These are phyloP conservation scores for Drosophila tsacasi DNA, from an alignment of 1,140 invertebrate genomes.

Conservation along the genomic window DNA sequence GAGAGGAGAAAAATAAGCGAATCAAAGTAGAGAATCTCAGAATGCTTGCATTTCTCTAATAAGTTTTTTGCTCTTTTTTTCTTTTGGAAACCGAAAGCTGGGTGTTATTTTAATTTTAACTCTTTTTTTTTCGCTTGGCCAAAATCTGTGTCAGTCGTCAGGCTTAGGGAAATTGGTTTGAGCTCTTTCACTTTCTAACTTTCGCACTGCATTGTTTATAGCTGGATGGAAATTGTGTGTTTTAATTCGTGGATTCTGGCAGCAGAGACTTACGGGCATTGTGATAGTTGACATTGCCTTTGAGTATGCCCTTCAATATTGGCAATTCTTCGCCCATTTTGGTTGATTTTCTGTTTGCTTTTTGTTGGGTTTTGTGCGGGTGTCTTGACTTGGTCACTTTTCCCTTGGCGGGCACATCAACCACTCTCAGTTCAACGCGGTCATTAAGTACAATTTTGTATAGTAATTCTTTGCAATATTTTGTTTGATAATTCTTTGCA, in stretches of 20 bases:
- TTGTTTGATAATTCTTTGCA: slow-evolving; percentile 24
- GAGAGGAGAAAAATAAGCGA: slow-evolving; percentile 27
- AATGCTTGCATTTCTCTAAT: slow-evolving; percentile 20
- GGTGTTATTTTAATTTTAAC: slow-evolving; percentile 31
- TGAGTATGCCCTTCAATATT: slow-evolving; percentile 94
- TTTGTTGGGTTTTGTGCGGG: slow-evolving; percentile 6
- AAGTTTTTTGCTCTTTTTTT: slow-evolving; percentile 5
- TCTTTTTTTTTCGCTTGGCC: slow-evolving; percentile 2
- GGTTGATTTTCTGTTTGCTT: slow-evolving; percentile 40
- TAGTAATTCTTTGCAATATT: slow-evolving; percentile 24
- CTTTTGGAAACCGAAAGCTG: slow-evolving; percentile 69
- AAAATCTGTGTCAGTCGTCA: slow-evolving; percentile 44
- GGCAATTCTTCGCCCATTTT: slow-evolving; percentile 94
- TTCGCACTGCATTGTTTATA: slow-evolving; percentile 15
- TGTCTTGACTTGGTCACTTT: slow-evolving; percentile 40
- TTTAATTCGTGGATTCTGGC: neutral
- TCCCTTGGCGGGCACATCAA: slow-evolving; percentile 37
- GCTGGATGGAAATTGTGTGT: slow-evolving; percentile 6
- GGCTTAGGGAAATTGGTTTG: slow-evolving; percentile 25
- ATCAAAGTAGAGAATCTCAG: slow-evolving; percentile 58
- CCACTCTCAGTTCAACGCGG: slow-evolving; percentile 44
- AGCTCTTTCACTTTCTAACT: slow-evolving; percentile 39
- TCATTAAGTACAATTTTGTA: slow-evolving; percentile 34
- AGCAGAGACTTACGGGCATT: slow-evolving; percentile 94
- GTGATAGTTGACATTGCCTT: slow-evolving; percentile 94